A percentile compares a stretch with the other conserved stretches of the same genome.
These are phyloP conservation scores for Stomatorhinus ivindoensis DNA, from an alignment of 2,113 vertebrate genomes.

Conservation along the genomic window DNA sequence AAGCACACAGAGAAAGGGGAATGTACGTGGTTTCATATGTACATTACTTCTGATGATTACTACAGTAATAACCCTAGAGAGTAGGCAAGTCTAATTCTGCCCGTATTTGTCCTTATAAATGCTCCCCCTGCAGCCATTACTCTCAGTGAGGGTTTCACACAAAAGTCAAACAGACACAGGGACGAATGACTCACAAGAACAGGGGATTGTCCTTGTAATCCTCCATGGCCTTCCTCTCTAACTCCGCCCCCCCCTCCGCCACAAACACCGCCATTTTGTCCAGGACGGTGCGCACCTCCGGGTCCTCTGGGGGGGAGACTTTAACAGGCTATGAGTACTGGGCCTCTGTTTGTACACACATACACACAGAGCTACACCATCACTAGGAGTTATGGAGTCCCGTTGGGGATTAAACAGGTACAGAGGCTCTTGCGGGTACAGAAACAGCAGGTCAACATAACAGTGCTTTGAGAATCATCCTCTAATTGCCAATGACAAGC, in stretches of 20 bases:
- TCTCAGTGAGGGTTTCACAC: background rate
- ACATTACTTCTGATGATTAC: background rate
- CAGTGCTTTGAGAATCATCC: background rate
- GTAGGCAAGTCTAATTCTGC: background rate
- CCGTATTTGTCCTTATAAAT: background rate
- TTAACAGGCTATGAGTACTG: constrained; percentile 97
- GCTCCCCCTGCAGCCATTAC: background rate
- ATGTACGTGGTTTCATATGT: background rate
- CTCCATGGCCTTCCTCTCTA: constrained; percentile 86
- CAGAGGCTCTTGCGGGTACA: constrained; percentile 32
- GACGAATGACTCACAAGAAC: constrained; percentile 71
- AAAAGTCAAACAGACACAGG: background rate
- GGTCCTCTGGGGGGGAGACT: constrained; percentile 99
- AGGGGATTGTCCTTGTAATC: constrained; percentile 88
- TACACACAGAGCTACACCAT: constrained; percentile 46
- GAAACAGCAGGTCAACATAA: background rate
- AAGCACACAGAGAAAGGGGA: background rate
- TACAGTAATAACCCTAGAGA: background rate
- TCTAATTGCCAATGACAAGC: background rate
- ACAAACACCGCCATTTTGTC: constrained; percentile 93
- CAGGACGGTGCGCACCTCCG: constrained; percentile 78
- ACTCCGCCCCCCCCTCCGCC: constrained; percentile 82
- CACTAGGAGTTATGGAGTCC: constrained; percentile 24
- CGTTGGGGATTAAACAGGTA: constrained; percentile 46
- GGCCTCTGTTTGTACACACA: constrained; percentile 68